These are phyloP conservation scores for Eulemur rufifrons DNA, from an alignment of 2,113 vertebrate genomes.

Conservation along the genomic window DNA sequence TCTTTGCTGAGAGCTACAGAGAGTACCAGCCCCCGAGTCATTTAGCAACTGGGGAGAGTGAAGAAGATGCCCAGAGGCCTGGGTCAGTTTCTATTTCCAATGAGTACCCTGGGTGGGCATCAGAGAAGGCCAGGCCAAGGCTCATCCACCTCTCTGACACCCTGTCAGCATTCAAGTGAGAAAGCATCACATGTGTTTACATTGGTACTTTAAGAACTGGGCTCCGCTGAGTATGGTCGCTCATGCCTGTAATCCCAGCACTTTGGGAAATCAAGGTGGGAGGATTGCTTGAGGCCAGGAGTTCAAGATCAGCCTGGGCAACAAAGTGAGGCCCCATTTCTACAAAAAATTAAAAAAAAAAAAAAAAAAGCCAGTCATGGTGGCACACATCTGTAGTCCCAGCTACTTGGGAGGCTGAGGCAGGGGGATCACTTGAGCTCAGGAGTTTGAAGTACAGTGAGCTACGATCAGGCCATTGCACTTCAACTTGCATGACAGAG, in stretches of 20 bases:
- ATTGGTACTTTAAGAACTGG: accelerated
- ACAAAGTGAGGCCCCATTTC: no score
- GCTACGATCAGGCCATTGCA: no score
- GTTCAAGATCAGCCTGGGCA: not conserved
- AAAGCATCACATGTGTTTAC: no score
- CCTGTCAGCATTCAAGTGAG: not conserved
- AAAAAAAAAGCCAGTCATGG: not conserved
- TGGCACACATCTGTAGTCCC: no score
- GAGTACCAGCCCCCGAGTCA: not conserved
- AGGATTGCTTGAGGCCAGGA: not conserved
- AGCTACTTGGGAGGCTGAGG: no score
- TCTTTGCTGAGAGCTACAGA: no score
- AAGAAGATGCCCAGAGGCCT: not conserved
- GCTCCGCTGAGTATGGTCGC: accelerated
- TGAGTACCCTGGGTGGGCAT: accelerated
- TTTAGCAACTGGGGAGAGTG: not conserved
- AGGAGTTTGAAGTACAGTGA: no score
- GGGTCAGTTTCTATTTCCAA: not conserved
- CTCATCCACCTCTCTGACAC: not conserved
- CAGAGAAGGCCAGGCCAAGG: no score
- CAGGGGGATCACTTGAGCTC: no score
- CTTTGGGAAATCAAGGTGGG: not conserved
- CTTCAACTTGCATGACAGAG: not conserved
- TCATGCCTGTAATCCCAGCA: no score
- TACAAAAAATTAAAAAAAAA: no score